phyloP scores from a whole-genome alignment of 2,797 vertebrate species.

The Lerista edwardsae region DNA sequence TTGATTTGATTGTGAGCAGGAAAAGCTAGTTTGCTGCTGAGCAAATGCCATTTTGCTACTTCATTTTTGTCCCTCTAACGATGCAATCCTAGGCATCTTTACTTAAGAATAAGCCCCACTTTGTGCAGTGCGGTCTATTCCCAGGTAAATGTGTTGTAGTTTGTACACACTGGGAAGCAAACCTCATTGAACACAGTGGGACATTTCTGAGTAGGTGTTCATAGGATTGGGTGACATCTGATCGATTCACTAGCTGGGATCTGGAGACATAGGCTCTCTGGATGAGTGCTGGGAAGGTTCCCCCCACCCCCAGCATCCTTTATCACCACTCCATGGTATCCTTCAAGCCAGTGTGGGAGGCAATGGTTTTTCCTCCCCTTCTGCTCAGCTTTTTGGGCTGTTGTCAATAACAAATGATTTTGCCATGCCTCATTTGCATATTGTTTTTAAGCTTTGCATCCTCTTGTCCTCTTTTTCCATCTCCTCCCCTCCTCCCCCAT shows the following conservation, averaged over 20 bases:
- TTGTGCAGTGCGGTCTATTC: background rate
- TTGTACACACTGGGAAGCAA: background rate
- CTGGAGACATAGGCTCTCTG: background rate
- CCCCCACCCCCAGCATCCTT: background rate
- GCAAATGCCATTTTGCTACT: background rate
- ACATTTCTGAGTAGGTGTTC: background rate
- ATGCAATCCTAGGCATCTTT: background rate
- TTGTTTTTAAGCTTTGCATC: conserved; percentile 17
- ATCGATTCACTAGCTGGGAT: background rate
- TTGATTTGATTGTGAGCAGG: background rate
- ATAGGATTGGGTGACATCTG: background rate
- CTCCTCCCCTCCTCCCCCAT: conserved; percentile 14
- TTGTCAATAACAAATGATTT: conserved; percentile 17
- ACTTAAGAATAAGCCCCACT: too few species aligned
- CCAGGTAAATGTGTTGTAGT: background rate
- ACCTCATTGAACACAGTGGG: background rate
- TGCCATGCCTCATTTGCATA: conserved; percentile 28
- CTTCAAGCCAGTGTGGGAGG: background rate
- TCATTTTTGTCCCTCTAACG: background rate
- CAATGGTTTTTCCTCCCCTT: background rate
- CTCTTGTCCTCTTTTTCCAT: conserved; percentile 35
- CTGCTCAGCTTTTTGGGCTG: conserved; percentile 6
- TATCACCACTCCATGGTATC: background rate
- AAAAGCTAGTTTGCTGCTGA: background rate
- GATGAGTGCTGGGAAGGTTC: background rate